Base-by-base conservation (phyloP, 2,113 vertebrate genomes). In the Cichladusa arquata region DNA sequence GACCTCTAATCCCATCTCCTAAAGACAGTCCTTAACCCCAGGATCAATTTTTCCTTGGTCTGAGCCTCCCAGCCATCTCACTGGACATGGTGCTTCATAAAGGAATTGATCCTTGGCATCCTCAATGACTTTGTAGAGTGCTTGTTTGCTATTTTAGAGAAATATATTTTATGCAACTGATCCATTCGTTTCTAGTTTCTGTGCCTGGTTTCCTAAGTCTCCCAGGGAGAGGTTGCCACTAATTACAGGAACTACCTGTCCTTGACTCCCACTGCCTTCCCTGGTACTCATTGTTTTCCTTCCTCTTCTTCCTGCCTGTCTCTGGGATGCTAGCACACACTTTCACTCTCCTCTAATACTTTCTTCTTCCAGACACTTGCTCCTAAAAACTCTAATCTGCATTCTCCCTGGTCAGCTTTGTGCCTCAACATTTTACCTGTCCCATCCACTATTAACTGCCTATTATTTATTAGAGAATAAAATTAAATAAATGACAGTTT, bases 391-490 rank as follows among this genome's bases (percentile, higher is more conserved):
- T 83, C 92, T 69, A 44, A 93, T 89, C 81, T 66, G 1, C 45
- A 17, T 89, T 93, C 79, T 70, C 90, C 60, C 61, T 33, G 71
- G 51, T 64, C 85, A 73, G 58, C 79, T 88, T 86, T 86, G 92
- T 60, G 40, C 74, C 74, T 94, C 93, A 71, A 66, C 64, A 69
- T 88, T 95, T 88, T 34, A 86, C 44, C n/a, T 74, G 72, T 92
- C 53, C 90, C 40, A 74, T 62, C 82, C 76, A 31, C 93, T 93
- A 57, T 88, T 93, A 94, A 90, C 85, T 88, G 76, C 22, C 51
- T 48, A 50, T 84, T 92, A 96, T 94, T 96, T 96, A 96, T 94
- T 94, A 88, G 72, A 92, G 64, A 88, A 94, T 88, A 95, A 97
- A 97, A 96, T 25, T 5, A 81, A 92, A 81, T 64, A 83, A 94